Evolutionary conservation across 2,113 vertebrate species (phyloP).

Genomic region (Scopus umbretta): DNA sequence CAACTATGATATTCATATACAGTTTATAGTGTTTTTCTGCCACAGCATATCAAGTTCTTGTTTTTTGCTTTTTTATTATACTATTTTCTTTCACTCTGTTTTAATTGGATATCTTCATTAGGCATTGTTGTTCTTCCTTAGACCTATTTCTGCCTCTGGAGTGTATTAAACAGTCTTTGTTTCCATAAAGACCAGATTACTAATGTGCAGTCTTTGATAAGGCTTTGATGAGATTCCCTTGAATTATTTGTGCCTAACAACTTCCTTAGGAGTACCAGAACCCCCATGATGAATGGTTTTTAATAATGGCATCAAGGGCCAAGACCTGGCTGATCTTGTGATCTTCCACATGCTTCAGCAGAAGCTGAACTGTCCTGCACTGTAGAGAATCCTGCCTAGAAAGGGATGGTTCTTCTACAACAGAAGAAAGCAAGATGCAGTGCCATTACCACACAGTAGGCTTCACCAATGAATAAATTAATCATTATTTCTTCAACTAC

Average conservation of each 20-base stretch:
- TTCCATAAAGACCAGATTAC: background rate
- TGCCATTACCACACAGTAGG: background rate
- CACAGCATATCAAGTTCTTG: background rate
- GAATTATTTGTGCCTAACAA: background rate
- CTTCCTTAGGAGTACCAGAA: background rate
- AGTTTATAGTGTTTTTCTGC: background rate
- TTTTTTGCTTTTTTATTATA: background rate
- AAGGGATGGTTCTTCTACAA: background rate
- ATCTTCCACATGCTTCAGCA: background rate
- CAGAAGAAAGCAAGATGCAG: background rate
- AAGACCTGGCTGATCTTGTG: background rate
- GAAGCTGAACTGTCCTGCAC: background rate
- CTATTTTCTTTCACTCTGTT: background rate
- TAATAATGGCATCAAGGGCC: constrained; percentile 7
- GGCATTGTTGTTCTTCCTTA: background rate
- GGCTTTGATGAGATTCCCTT: background rate
- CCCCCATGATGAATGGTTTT: constrained; percentile 3
- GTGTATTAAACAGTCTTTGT: background rate
- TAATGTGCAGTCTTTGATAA: background rate
- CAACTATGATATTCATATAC: background rate
- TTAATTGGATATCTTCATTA: background rate
- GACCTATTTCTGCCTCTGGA: background rate
- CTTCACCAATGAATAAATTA: background rate
- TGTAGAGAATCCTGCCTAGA: background rate
- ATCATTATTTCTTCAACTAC: background rate